Base-by-base conservation (phyloP, 2,888 invertebrate genomes). In the Drosophila birchii region DNA sequence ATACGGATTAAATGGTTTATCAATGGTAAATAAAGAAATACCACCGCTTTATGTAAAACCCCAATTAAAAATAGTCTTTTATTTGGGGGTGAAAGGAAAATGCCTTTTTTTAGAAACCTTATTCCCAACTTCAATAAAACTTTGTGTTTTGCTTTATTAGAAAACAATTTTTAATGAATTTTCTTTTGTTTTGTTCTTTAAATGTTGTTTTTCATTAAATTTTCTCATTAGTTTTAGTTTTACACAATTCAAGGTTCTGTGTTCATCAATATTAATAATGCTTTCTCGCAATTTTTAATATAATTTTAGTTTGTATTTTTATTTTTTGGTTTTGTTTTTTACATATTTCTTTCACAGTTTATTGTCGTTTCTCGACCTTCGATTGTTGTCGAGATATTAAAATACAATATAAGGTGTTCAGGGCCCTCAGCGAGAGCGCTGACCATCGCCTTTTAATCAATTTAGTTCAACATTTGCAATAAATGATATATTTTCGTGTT, bases 351-450 rank as follows among this genome's bases (percentile, higher is more conserved):
- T 91, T 92, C 92, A 92, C 92, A 92, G 92, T 92, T 92, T 92
- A 92, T 92, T 92, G 92, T 92, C 92, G 92, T 90, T 92, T 92
- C 92, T 92, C 92, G 92, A 92, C 92, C 78, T 89, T 90, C 91
- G 90, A 91, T 90, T 91, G 90, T 84, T 89, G 92, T 91, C 92
- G 92, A 92, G 92, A 92, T 91, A 86, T 86, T 86, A 91, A 92
- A 90, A 90, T 92, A 91, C 88, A 90, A 90, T 91, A 86, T 87
- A 82, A 56, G 64, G 72, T 63, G 45, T 75, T 79, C 66, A 66
- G 80, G 78, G 77, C 80, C 77, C 75, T 80, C 80, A 82, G 64
- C 77, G 68, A 78, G 78, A 69, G 69, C 71, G 79, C 64, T 66
- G 59, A 16, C 39, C 59, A 68, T 78, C 70, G 69, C 70, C 73